These are phyloP conservation scores for Alligator sinensis DNA, from an alignment of 2,113 vertebrate species.

Conservation along the genomic window DNA sequence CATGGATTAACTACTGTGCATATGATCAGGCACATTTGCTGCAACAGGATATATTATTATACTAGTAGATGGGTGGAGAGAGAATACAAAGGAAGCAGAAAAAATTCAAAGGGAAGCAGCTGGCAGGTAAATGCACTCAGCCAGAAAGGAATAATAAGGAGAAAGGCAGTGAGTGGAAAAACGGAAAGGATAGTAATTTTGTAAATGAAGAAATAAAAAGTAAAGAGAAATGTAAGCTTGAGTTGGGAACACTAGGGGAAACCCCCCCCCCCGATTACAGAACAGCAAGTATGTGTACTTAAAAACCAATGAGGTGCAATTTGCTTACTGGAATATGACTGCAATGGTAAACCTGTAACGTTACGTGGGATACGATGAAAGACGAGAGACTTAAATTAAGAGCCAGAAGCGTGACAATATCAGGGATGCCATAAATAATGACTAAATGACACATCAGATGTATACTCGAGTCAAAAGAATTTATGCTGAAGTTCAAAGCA, in stretches of 20 bases:
- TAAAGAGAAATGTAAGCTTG: conserved; percentile 39
- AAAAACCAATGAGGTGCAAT: conserved; percentile 3
- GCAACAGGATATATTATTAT: conserved; percentile 71
- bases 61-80: conserved; percentile 50
- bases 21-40: conserved; percentile 64
- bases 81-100: conserved; percentile 72
- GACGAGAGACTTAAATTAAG: background rate
- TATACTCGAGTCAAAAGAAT: background rate
- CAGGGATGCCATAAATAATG: background rate
- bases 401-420: background rate
- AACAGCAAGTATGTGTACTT: background rate
- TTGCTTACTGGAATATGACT: background rate
- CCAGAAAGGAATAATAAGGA: conserved; percentile 68
- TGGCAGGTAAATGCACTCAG: conserved; percentile 64
- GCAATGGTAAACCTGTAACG: background rate
- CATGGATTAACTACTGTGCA: conserved; percentile 49
- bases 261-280: background rate
- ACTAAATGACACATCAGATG: background rate
- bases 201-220: conserved; percentile 61
- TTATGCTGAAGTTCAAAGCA: background rate
- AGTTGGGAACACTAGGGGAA: conserved; percentile 15
- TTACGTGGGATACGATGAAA: background rate
- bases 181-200: conserved; percentile 45
- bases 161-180: conserved; percentile 61
- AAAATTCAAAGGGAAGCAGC: conserved; percentile 65